Base-by-base conservation (phyloP, 2,888 invertebrate species). In the Morpho helenor region DNA sequence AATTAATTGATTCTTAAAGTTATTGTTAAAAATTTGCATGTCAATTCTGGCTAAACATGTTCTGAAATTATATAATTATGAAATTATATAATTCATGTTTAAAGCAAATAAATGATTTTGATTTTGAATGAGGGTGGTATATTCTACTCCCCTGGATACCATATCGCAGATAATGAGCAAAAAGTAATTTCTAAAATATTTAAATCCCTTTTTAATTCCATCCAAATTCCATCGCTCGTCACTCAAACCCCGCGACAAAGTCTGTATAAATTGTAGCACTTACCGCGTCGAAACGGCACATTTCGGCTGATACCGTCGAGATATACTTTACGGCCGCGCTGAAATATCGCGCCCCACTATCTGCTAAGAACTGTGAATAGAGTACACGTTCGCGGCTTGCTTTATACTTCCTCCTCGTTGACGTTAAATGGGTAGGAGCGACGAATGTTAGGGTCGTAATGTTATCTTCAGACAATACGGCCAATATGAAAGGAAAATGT, bases 261-360 rank as follows among this genome's bases (percentile, higher is more conserved):
- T 82, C 77, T 81, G 75, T 76, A 78, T 79, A 87, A 88, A 88
- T 87, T 85, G 84, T 80, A 80, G 84, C 78, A 80, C 79, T 84
- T 82, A 75, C 79, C 75, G 76, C 81, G 75, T 78, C 76, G 74
- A 81, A 85, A 87, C 82, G 84, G 85, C 87, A 86, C 87, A 87
- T 88, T 88, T 84, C 76, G 82, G 80, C 76, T 77, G 84, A 82
- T 82, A 80, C 74, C 74, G 75, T 68, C 77, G 73, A 73, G 77
- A 80, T 81, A 81, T 85, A 80, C 79, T 84, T 81, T 80, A 82
- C 80, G 73, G 75, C 70, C 69, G 65, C 51, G 23, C 79, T 84
- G 80, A 87, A 82, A 83, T 84, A 87, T 83, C 73, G 75, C 61
- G 60, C 68, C 73, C 69, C 71, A 70, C 79, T 84, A 85, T 84